These are phyloP conservation scores for Echinops telfairi DNA, from an alignment of 2,113 vertebrate species.

Conservation along the genomic window DNA sequence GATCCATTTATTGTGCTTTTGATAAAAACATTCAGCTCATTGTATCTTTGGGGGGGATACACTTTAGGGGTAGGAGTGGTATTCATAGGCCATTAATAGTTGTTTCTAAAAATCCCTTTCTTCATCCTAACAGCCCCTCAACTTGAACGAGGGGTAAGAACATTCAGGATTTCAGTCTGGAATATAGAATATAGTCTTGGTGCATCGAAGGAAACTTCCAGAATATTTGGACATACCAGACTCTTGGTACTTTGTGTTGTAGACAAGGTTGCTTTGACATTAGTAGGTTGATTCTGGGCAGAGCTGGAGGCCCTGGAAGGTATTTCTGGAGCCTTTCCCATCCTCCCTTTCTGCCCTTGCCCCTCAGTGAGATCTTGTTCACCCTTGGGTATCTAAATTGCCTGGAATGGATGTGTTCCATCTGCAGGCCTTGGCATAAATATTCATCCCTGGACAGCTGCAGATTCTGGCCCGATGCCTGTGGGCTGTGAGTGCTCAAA, in stretches of 20 bases:
- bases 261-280: background rate
- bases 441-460: background rate
- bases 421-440: accelerated
- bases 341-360: background rate
- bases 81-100: background rate
- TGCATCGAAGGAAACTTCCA: background rate
- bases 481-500: background rate
- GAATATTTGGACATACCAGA: accelerated
- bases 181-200: background rate
- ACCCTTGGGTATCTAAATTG: background rate
- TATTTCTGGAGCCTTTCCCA: background rate
- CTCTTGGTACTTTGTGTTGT: background rate
- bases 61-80: background rate
- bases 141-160: too few species aligned
- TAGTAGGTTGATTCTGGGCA: background rate
- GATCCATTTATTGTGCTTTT: background rate
- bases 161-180: background rate
- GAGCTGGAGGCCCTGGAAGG: background rate
- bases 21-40: background rate
- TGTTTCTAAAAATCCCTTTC: background rate
- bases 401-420: background rate
- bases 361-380: background rate
- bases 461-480: background rate
- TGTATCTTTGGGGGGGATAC: background rate
- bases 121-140: accelerated